Evolutionary conservation across 2,797 vertebrate genomes (phyloP).

Genomic region (Hybognathus amarus): DNA sequence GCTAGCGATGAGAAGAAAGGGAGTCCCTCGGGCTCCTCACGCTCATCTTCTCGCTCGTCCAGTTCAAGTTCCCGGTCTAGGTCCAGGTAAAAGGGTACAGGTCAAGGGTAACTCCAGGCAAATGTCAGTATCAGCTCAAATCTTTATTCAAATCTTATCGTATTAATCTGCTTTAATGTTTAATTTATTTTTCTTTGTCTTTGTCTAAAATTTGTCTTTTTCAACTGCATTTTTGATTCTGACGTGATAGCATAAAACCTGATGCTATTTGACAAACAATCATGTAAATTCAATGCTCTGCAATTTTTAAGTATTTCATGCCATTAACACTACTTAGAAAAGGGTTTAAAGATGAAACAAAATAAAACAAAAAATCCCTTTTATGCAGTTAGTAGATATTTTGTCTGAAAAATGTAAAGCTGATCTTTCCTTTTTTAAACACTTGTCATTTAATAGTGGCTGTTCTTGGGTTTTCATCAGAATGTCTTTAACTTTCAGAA

Average conservation of each 20-base stretch:
- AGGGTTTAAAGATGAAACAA: background rate
- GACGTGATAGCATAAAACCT: background rate
- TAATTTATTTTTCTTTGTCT: slow-evolving; percentile 9
- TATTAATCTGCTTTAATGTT: slow-evolving; percentile 49
- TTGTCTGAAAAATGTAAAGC: background rate
- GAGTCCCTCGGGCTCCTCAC: slow-evolving; percentile 90
- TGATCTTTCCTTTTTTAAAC: background rate
- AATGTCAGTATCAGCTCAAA: slow-evolving; percentile 99
- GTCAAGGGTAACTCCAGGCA: slow-evolving; percentile 99
- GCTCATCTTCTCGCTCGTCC: slow-evolving; percentile 93
- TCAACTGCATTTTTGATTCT: slow-evolving; percentile 38
- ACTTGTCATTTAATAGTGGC: background rate
- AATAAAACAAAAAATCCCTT: background rate
- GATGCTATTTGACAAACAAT: background rate
- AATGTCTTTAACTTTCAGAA: slow-evolving; percentile 60
- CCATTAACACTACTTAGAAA: background rate
- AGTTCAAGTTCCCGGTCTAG: slow-evolving; percentile 99
- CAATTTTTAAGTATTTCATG: background rate
- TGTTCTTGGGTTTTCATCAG: slow-evolving; percentile 10
- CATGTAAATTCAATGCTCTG: background rate
- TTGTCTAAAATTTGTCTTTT: slow-evolving; percentile 1
- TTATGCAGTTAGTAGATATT: background rate
- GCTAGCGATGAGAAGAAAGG: slow-evolving; percentile 87
- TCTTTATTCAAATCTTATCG: slow-evolving; percentile 83
- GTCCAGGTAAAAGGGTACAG: slow-evolving; percentile 99